These are phyloP conservation scores for Chelmon rostratus DNA, from an alignment of 2,797 vertebrate species.

Conservation along the genomic window DNA sequence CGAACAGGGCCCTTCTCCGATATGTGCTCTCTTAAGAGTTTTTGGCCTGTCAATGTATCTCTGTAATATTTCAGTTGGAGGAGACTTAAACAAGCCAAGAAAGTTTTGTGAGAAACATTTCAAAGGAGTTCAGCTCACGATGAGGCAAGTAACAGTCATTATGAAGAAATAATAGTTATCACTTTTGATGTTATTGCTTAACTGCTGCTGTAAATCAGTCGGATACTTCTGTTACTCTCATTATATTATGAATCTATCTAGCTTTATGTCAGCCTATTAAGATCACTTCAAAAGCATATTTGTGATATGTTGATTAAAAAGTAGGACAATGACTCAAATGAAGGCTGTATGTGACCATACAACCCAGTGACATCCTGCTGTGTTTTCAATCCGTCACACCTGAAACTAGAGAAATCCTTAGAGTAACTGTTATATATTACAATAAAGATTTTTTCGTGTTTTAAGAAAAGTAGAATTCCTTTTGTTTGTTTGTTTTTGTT, in stretches of 20 bases:
- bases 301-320: conserved; percentile 16
- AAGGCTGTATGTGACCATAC: neutral
- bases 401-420: neutral
- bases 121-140: conserved; percentile 21
- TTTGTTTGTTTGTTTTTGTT: neutral
- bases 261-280: neutral
- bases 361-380: neutral
- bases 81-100: conserved; percentile 38
- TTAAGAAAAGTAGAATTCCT: neutral
- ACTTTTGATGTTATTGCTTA: conserved; percentile 3
- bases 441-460: neutral
- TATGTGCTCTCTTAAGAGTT: conserved; percentile 76
- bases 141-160: conserved; percentile 5
- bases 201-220: conserved; percentile 15
- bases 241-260: neutral
- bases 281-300: conserved; percentile 1
- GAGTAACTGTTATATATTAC: neutral
- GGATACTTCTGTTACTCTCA: neutral
- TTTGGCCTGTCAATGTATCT: conserved; percentile 62
- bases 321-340: neutral
- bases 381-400: conserved; percentile 6
- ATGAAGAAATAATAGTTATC: neutral
- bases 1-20: conserved; percentile 72
- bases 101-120: conserved; percentile 49
- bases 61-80: conserved; percentile 65